Conservation (phyloP, 2,797 vertebrate genomes). For the Diplodus puntazzo region DNA sequence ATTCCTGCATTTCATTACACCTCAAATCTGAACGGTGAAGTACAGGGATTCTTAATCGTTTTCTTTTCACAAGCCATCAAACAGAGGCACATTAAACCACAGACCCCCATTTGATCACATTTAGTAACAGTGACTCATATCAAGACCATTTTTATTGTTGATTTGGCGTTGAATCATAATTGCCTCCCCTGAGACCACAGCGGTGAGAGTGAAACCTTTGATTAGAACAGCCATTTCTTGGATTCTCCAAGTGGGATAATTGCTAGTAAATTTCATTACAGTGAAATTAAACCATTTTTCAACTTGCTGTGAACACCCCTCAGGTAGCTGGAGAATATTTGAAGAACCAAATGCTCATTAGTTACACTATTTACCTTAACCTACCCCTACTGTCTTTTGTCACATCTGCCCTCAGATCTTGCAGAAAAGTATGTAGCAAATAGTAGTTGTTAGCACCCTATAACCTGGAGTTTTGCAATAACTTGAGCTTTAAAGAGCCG, state of each 20-base stretch:
- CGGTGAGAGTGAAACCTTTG: constrained; percentile 14
- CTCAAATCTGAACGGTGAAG: not conserved
- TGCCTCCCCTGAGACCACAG: constrained; percentile 23
- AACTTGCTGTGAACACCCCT: constrained; percentile 28
- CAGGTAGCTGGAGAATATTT: not conserved
- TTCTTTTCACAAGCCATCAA: constrained; percentile 37
- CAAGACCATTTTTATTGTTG: constrained; percentile 19
- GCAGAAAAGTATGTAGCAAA: not conserved
- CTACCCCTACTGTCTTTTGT: not conserved
- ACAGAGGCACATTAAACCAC: constrained; percentile 18
- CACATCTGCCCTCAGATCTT: not conserved
- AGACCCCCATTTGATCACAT: constrained; percentile 30
- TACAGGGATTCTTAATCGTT: constrained; percentile 30
- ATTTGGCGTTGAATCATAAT: constrained; percentile 46
- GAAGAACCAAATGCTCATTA: constrained; percentile 12
- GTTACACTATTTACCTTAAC: constrained; percentile 9
- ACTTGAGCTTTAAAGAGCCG: not conserved
- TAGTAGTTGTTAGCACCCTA: too few species aligned
- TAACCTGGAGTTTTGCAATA: not conserved
- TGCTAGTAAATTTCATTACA: constrained; percentile 37
- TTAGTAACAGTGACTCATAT: constrained; percentile 7
- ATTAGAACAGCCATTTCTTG: constrained; percentile 25
- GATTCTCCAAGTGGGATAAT: constrained; percentile 28
- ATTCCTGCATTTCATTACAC: not conserved
- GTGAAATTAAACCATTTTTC: constrained; percentile 45